phyloP scores from a whole-genome alignment of 1,140 invertebrate genomes.

The Notospermus geniculatus region DNA sequence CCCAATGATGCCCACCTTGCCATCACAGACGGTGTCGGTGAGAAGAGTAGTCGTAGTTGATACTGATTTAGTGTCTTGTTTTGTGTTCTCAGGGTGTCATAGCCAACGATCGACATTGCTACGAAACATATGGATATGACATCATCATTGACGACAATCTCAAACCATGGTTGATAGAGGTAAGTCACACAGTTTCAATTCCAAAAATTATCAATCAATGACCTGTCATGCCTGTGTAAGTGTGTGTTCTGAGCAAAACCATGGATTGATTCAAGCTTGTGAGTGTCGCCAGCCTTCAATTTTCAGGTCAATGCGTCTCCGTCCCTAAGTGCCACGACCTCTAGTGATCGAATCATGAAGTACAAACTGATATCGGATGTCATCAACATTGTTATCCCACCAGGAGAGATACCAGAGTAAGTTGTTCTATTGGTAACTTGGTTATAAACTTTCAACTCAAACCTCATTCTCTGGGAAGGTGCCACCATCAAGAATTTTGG shows the following conservation, averaged over 20 bases:
- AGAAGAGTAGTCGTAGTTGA: too few relatives aligned
- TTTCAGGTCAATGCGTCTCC: conserved; percentile 90
- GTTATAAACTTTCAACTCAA: neutral
- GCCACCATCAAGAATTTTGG: neutral
- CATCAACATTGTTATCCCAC: conserved; percentile 83
- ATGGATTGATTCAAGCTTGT: neutral
- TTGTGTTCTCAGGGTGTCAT: conserved; percentile 46
- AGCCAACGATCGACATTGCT: conserved; percentile 57
- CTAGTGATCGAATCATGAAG: conserved; percentile 93
- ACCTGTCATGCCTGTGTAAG: neutral
- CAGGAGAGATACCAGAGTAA: conserved; percentile 81
- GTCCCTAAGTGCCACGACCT: conserved; percentile 89
- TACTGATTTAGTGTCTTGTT: too few relatives aligned
- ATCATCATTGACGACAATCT: conserved; percentile 58
- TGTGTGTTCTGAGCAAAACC: neutral
- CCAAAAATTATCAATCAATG: neutral
- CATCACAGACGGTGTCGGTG: too few relatives aligned
- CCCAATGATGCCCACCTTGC: too few relatives aligned
- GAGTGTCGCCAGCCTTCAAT: too few relatives aligned
- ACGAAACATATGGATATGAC: conserved; percentile 58
- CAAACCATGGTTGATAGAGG: conserved; percentile 57
- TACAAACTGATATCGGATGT: conserved; percentile 95
- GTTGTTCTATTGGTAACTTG: conserved; percentile 14
- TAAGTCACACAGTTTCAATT: conserved; percentile 22
- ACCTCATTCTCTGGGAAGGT: neutral